These are phyloP conservation scores for Actias luna DNA, from an alignment of 2,888 invertebrate genomes.

Conservation along the genomic window DNA sequence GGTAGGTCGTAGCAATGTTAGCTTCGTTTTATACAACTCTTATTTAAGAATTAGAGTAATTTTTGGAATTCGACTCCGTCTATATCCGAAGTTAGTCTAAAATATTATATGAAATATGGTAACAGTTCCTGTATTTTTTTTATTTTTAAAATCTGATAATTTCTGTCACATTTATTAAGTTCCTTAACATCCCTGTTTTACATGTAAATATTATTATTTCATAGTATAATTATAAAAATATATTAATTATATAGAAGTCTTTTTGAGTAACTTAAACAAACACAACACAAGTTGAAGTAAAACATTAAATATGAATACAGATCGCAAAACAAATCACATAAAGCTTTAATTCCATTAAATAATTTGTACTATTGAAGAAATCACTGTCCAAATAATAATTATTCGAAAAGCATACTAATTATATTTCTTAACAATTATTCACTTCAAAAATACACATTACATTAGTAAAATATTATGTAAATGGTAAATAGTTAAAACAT, in stretches of 20 bases:
- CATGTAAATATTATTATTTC: background rate
- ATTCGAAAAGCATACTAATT: conserved; percentile 33
- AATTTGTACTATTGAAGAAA: conserved; percentile 72
- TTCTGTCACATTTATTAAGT: too few relatives aligned
- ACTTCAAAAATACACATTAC: background rate
- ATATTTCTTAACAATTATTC: conserved; percentile 3
- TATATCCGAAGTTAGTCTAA: too few relatives aligned
- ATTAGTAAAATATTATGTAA: background rate
- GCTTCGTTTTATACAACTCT: too few relatives aligned
- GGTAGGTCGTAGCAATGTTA: too few relatives aligned
- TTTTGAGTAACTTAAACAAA: conserved; percentile 36
- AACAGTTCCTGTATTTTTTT: too few relatives aligned
- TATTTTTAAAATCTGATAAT: too few relatives aligned
- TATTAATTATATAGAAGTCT: conserved; percentile 8
- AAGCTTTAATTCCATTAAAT: conserved; percentile 63
- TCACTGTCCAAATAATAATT: conserved; percentile 48
- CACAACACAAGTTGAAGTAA: conserved; percentile 43
- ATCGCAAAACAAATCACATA: conserved; percentile 51
- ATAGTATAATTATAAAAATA: background rate
- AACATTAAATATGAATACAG: conserved; percentile 36
- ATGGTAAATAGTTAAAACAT: background rate
- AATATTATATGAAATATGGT: too few relatives aligned
- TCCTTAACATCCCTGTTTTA: too few relatives aligned
- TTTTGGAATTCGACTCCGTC: too few relatives aligned
- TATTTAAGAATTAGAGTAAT: too few relatives aligned